Evolutionary conservation across 2,113 vertebrate genomes (phyloP), one percentile per base, ranked within the genome.

Genomic region (Craseonycteris thonglongyai): DNA sequence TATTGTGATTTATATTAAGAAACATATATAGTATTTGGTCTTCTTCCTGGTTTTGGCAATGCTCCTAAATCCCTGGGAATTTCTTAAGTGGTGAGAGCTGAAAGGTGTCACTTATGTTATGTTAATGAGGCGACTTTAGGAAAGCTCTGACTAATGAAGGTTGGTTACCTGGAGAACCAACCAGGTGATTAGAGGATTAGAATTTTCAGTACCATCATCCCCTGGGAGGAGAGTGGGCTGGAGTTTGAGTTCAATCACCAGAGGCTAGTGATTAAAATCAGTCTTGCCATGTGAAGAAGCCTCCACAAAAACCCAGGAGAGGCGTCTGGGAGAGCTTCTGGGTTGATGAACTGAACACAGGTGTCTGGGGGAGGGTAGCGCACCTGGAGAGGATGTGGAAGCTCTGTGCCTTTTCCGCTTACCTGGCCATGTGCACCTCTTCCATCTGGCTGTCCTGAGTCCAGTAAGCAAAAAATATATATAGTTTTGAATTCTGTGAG

Each of bases 371-470:
- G 42, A 21, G 18, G 26, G n/a, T 1, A 10, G 19, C 4, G 16
- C 19, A 3, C 28, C 26, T 19, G 63, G 51, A 56, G 58, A 66
- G 4, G 5, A 8, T 16, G 3, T 5, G 33, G 49, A 18, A 33
- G 51, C 61, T 59, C 47, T 1, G 0, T 0, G 0, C 65, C 42
- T n/a, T 45, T 92, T 19, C 61, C 3, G 4, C 51, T n/a, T 18
- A 22, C n/a, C 14, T 71, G 11, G 63, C 35, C 35, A 18, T n/a
- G 0, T 11, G 15, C n/a, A 22, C 49, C 65, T n/a, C 11, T 16
- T 72, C 74, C 45, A 18, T 3, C 11, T 12, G 35, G 21, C 54
- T 42, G 42, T 42, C 33, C 71, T 24, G 24, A 49, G 51, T 33
- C 75, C 12, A 9, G 54, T 54, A n/a, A 87, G 74, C 61, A 71